Percentiles rank a stretch among this genome's conserved stretches.
Conservation (phyloP, 2,888 invertebrate genomes). For the Macaria notata region DNA sequence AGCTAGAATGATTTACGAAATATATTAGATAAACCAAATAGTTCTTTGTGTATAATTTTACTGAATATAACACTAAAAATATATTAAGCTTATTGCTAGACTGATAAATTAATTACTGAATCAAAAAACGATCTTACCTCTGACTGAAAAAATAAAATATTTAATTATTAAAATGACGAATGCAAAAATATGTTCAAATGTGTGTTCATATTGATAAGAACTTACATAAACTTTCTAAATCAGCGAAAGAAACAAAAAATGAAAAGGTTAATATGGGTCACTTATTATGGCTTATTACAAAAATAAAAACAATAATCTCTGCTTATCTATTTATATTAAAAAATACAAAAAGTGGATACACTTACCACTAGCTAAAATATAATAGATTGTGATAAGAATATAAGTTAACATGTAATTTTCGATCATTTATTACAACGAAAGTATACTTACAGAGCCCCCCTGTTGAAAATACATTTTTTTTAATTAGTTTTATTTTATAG, state of each 20-base stretch:
- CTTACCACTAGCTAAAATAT: slow-evolving; percentile 14
- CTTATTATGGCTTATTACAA: too few species aligned
- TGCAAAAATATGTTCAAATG: background rate
- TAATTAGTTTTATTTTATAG: slow-evolving; percentile 3
- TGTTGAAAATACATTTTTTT: background rate
- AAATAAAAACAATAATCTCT: too few species aligned
- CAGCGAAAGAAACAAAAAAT: background rate
- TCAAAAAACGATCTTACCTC: slow-evolving; percentile 8
- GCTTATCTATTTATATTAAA: too few species aligned
- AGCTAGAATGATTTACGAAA: slow-evolving; percentile 5
- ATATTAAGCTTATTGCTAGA: too few species aligned
- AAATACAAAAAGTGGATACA: background rate
- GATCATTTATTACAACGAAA: background rate
- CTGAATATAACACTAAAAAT: too few species aligned
- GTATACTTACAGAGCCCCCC: slow-evolving; percentile 3
- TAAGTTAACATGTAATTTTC: too few species aligned
- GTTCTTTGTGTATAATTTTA: too few species aligned
- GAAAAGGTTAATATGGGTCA: too few species aligned
- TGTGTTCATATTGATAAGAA: background rate
- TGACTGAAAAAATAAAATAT: slow-evolving; percentile 13
- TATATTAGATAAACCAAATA: background rate
- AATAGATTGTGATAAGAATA: background rate
- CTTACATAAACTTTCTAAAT: slow-evolving; percentile 20
- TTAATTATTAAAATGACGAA: background rate
- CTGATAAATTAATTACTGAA: too few species aligned